Evolutionary conservation across 2,113 vertebrate species (phyloP), one percentile per base, ranked within the genome.

Genomic region (Rhadina sibilatrix): DNA sequence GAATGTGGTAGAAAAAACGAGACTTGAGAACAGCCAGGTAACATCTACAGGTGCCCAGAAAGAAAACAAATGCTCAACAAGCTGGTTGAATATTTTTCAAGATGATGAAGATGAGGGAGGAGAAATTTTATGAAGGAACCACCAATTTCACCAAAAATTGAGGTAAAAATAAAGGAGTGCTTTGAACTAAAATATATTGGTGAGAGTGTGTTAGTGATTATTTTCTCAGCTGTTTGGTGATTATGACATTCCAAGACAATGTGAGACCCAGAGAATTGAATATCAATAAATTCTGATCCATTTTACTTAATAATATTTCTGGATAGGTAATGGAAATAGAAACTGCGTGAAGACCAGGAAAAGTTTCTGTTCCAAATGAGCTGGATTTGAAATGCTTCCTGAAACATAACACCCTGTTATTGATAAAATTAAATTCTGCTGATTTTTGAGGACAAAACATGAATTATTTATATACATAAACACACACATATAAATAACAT

Each of bases 141-240:
- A 38, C 2, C 3, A 15, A 3, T 33, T 27, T 71, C 33, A 35
- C 31, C 22, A 70, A 24, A 85, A 33, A 31, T 0, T 16, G 21
- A 81, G 6, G 24, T 35, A 38, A 57, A 71, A 64, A 64, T 8
- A 3, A 35, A 72, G 14, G 12, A 65, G 15, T 28, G 2, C 6
- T 10, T 64, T 12, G n/a, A 46, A 87, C 86, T 6, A 33, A 2
- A 89, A 47, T 0, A 10, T 4, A n/a, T 30, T 27, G 56, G 3
- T 2, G 1, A 78, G 12, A 46, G 9, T 1, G 1, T 42, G 12
- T 33, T 23, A 10, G 5, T 11, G 23, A 30, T 35, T 66, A 5
- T 35, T 56, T 40, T 8, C 15, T 56, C 64, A 11, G 10, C 49
- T 30, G 0, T n/a, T 65, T 64, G 15, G 14, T 61, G 30, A 11